Evolutionary conservation across 2,113 vertebrate species (phyloP).

Genomic region (Forbesichthys papilliferus): DNA sequence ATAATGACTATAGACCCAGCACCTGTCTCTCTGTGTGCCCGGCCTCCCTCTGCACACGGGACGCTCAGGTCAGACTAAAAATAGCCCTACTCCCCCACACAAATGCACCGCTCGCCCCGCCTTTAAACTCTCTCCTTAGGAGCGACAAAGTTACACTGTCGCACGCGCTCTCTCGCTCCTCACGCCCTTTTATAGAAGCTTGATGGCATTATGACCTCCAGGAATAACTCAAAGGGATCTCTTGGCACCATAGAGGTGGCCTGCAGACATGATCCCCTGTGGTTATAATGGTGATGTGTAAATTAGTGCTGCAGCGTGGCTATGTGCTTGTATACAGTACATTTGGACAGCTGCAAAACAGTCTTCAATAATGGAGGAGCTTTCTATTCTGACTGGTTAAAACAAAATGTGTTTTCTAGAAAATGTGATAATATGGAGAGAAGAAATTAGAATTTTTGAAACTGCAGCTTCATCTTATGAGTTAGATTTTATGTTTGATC

Average conservation of each 20-base stretch:
- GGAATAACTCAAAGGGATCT: conserved; percentile 62
- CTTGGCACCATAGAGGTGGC: conserved; percentile 57
- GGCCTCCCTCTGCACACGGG: conserved; percentile 53
- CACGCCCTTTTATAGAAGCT: conserved; percentile 71
- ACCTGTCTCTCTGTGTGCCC: conserved; percentile 69
- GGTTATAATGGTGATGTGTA: conserved; percentile 37
- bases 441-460: background rate
- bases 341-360: conserved; percentile 29
- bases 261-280: conserved; percentile 41
- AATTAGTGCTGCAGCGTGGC: background rate
- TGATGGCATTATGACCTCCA: conserved; percentile 58
- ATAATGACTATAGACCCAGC: conserved; percentile 68
- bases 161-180: conserved; percentile 42
- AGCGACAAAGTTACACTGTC: conserved; percentile 51
- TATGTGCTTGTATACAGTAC: conserved; percentile 30
- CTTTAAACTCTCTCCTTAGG: conserved; percentile 25
- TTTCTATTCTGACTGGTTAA: background rate
- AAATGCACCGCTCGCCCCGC: background rate
- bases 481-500: conserved; percentile 18
- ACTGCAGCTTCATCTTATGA: background rate
- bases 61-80: conserved; percentile 76
- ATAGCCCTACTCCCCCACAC: conserved; percentile 46
- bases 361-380: background rate
- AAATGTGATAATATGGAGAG: background rate
- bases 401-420: too few species aligned